phyloP scores from a whole-genome alignment of 2,888 invertebrate genomes.

The Drosophila infuscata region DNA sequence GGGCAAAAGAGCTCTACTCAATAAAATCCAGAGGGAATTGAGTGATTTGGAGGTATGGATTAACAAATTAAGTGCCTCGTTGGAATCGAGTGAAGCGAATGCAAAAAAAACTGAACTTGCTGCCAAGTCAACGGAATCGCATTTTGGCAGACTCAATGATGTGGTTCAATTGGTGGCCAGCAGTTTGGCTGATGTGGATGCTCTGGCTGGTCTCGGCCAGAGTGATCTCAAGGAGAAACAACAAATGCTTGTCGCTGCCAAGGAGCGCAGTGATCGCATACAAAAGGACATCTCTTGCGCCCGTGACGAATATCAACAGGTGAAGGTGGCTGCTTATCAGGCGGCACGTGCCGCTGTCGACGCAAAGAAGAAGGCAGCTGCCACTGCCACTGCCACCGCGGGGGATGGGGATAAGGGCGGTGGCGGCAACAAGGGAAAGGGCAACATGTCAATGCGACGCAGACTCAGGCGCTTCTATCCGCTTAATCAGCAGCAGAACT shows the following conservation, averaged over 20 bases:
- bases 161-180: constrained; percentile 86
- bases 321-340: constrained; percentile 88
- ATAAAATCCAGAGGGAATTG: constrained; percentile 4
- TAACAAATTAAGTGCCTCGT: constrained; percentile 25
- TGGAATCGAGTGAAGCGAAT: constrained; percentile 88
- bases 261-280: constrained; percentile 87
- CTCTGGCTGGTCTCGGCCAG: constrained; percentile 87
- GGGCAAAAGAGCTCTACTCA: constrained; percentile 86
- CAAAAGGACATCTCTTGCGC: constrained; percentile 88
- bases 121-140: constrained; percentile 87
- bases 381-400: not conserved
- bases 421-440: not conserved
- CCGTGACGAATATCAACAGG: constrained; percentile 87
- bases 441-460: not conserved
- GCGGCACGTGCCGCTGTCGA: constrained; percentile 86
- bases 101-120: constrained; percentile 87
- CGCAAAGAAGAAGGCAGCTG: constrained; percentile 28
- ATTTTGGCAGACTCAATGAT: constrained; percentile 85
- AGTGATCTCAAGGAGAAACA: constrained; percentile 88
- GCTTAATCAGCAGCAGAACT: not conserved
- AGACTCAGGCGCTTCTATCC: not conserved
- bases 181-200: constrained; percentile 87
- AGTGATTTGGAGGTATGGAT: not conserved
- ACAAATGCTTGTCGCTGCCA: constrained; percentile 88
- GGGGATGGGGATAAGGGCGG: not conserved